These are phyloP conservation scores for Microtus obscurus DNA, from an alignment of 2,797 vertebrate genomes.

Conservation along the genomic window DNA sequence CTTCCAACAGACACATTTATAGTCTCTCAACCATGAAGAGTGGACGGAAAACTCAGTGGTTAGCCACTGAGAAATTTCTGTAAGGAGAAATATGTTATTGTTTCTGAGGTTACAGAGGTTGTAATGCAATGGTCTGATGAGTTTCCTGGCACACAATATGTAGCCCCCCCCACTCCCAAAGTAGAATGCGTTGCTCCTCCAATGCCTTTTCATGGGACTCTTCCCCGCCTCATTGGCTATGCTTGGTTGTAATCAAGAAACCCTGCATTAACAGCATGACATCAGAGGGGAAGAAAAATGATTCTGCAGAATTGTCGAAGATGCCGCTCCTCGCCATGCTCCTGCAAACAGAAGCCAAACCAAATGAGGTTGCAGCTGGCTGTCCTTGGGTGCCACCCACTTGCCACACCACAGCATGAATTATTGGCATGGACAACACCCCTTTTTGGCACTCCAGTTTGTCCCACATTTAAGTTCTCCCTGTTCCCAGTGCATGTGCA, in stretches of 20 bases:
- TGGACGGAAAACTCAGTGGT: background rate
- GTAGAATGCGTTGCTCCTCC: no score
- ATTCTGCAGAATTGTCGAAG: background rate
- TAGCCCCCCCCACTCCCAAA: background rate
- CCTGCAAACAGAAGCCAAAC: constrained; percentile 22
- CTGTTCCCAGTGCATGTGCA: background rate
- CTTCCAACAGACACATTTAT: background rate
- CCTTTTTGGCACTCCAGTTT: background rate
- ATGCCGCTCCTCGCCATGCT: background rate
- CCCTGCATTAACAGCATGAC: background rate
- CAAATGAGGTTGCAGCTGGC: background rate
- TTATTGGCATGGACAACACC: background rate
- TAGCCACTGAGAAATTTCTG: background rate
- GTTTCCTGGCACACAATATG: background rate
- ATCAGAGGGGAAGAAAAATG: background rate
- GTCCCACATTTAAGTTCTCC: background rate
- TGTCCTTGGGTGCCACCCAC: background rate
- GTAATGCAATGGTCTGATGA: background rate
- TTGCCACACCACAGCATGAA: background rate
- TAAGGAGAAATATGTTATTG: background rate
- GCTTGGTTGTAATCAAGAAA: background rate
- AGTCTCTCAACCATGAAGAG: background rate
- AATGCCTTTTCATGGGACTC: background rate
- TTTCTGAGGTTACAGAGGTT: background rate
- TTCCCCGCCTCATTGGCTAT: background rate